Conservation (phyloP, 30 jellyfish, hydroid and myxozoan species). For the Nemopilema nomurai region DNA sequence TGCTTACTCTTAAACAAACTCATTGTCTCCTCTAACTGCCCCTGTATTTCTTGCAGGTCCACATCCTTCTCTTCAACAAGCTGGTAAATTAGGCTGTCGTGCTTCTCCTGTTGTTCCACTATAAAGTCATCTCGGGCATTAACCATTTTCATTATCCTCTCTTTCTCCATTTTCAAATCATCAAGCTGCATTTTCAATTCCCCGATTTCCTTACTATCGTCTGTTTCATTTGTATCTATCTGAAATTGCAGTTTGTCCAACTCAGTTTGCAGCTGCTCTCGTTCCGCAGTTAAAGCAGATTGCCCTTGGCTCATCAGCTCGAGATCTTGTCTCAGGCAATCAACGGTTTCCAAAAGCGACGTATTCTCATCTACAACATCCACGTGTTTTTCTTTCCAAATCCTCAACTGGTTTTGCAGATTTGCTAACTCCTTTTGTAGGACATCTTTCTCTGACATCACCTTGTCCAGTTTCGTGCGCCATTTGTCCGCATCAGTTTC, state of each 20-base stretch:
- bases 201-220: constrained; percentile 78
- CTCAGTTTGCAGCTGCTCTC: constrained; percentile 72
- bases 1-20: constrained; percentile 62
- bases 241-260: constrained; percentile 79
- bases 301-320: constrained; percentile 66
- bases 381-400: constrained; percentile 30
- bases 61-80: constrained; percentile 61
- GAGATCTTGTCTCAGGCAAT: constrained; percentile 56
- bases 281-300: constrained; percentile 58
- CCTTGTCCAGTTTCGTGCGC: constrained; percentile 43
- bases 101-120: constrained; percentile 70
- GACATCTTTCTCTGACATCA: constrained; percentile 15
- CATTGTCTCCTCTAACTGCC: constrained; percentile 72
- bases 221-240: constrained; percentile 81
- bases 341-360: constrained; percentile 56
- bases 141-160: constrained; percentile 58
- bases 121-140: constrained; percentile 69
- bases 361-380: constrained; percentile 48
- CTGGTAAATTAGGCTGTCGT: constrained; percentile 58
- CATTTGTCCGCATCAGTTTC: constrained; percentile 72
- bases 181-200: constrained; percentile 73
- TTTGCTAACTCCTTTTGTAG: constrained; percentile 21
- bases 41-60: constrained; percentile 67
- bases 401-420: constrained; percentile 22
- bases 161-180: constrained; percentile 76